Base-by-base conservation (phyloP, 2,113 vertebrate species). In the Pseudorhombus dupliciocellatus region DNA sequence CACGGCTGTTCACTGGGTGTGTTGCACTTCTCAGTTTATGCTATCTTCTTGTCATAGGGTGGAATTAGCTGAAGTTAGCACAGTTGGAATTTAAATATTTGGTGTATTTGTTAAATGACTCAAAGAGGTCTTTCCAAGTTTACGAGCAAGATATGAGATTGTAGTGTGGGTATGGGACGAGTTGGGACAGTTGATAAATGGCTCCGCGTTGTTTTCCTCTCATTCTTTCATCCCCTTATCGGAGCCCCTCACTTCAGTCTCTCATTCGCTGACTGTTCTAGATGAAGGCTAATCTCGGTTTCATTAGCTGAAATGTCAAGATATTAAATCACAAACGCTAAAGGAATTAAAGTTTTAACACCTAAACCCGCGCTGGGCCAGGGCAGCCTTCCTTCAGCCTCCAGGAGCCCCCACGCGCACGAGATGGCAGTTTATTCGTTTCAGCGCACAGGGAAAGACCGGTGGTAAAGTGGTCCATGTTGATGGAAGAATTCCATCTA, bases 221-320 rank as follows among this genome's bases (percentile, higher is more conserved):
- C 7, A 51, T 51, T 51, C 10, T 53, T 26, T 53, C 12, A 25
- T 53, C 12, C 5, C 20, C 12, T 21, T 40, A 16, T 40, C 9
- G 26, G 31, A 59, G 31, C 31, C 7, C 5, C 56, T 34, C 30
- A 15, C 31, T 40, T 34, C 31, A 40, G 15, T 40, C 34, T 59
- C 21, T 40, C 31, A 40, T 40, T 40, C 34, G 15, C 40, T 37
- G 30, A 37, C 37, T 37, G 57, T 59, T 59, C 11, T 42, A 11
- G n/a, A 59, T 40, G n/a, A 37, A 56, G 54, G 18, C 24, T n/a
- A 30, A 56, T 56, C 26, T 31, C 26, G 5, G 57, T 24, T 21
- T 40, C 57, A 59, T 40, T 22, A 59, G 31, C 57, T 59, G 57
- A 20, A 59, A 59, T 59, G 57, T 40, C 57, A 59, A 59, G 57